phyloP scores from a whole-genome alignment of 2,797 vertebrate species.

The Sciurus carolinensis region DNA sequence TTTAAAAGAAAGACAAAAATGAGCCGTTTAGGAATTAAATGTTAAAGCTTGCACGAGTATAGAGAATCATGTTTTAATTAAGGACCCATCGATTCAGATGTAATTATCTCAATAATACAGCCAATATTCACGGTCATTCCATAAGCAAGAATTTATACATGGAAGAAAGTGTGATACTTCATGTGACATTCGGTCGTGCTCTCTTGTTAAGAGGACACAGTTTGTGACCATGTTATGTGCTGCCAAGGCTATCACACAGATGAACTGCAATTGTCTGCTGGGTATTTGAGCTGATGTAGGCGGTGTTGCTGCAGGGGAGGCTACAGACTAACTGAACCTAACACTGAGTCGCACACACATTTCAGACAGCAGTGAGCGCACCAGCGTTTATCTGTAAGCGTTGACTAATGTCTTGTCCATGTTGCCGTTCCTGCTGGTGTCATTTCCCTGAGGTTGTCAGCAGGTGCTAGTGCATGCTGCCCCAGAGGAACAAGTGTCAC shows the following conservation, averaged over 20 bases:
- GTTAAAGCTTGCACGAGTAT: neutral
- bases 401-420: neutral
- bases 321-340: neutral
- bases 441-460: neutral
- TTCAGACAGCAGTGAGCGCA: neutral
- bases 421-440: no score
- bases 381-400: no score
- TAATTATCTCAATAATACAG: slow-evolving; percentile 26
- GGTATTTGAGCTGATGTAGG: neutral
- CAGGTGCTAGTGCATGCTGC: neutral
- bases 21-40: neutral
- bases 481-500: neutral
- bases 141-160: neutral
- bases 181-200: neutral
- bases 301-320: neutral
- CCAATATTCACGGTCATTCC: neutral
- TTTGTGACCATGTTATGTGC: neutral
- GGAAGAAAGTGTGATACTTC: slow-evolving; percentile 44
- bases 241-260: neutral
- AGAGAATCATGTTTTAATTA: slow-evolving; percentile 45
- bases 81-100: neutral
- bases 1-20: slow-evolving; percentile 51
- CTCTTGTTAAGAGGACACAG: neutral
- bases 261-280: neutral
- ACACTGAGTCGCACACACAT: neutral